Evolutionary conservation across 2,113 vertebrate species (phyloP).

Genomic region (Dasypus novemcinctus): DNA sequence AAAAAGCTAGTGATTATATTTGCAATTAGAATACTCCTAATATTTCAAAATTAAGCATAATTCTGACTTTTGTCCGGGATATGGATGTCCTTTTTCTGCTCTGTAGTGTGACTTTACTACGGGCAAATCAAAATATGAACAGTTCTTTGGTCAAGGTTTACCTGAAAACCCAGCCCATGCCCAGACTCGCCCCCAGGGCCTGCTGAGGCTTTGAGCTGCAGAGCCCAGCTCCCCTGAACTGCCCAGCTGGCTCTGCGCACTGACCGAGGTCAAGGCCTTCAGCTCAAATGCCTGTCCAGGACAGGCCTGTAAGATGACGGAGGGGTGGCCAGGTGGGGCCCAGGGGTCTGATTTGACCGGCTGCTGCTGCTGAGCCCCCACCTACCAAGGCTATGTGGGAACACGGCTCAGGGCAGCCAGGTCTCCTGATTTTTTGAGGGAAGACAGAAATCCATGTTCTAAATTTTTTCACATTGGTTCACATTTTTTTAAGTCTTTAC

Average conservation of each 20-base stretch:
- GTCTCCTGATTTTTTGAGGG: too few species aligned
- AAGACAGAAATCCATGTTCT: neutral
- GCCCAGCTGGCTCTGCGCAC: neutral
- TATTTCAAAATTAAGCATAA: neutral
- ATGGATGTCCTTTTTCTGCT: neutral
- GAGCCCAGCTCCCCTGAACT: slow-evolving; percentile 1
- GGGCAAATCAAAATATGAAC: slow-evolving; percentile 39
- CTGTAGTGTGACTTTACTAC: slow-evolving; percentile 43
- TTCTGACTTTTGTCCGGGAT: neutral
- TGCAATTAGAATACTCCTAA: slow-evolving; percentile 16
- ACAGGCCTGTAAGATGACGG: neutral
- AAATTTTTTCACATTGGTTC: neutral
- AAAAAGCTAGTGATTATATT: slow-evolving; percentile 22
- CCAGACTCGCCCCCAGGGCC: slow-evolving; percentile 35
- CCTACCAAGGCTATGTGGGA: neutral
- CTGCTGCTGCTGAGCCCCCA: neutral
- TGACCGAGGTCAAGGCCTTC: neutral
- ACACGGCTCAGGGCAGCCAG: neutral
- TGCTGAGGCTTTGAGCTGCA: slow-evolving; percentile 24
- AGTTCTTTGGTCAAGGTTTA: slow-evolving; percentile 15
- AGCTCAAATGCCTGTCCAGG: neutral
- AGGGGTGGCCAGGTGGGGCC: neutral
- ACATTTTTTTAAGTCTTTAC: neutral
- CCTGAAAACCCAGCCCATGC: slow-evolving; percentile 20
- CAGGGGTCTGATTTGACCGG: neutral